Percentiles rank a stretch among this genome's conserved stretches.
phyloP scores from a whole-genome alignment of 2,888 invertebrate genomes.

The Brachypterus glaber region DNA sequence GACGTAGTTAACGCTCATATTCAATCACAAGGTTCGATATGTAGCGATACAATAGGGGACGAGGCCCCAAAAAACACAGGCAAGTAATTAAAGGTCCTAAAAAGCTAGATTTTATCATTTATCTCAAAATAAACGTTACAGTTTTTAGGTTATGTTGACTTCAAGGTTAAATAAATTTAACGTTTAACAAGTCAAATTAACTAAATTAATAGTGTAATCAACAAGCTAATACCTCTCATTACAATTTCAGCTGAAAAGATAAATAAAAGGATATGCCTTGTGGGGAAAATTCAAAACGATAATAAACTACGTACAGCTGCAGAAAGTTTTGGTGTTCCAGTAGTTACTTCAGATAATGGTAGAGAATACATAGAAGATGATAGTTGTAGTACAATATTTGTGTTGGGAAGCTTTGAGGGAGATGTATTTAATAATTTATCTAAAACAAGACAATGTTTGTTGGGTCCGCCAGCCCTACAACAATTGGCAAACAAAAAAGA shows the following conservation, averaged over 20 bases:
- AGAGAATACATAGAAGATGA: conserved; percentile 50
- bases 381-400: conserved; percentile 57
- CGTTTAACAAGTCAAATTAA: too few relatives aligned
- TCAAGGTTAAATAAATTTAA: conserved; percentile 25
- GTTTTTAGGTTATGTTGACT: conserved; percentile 31
- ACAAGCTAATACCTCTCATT: too few relatives aligned
- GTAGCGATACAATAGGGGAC: conserved; percentile 39
- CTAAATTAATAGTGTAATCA: too few relatives aligned
- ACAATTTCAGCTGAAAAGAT: too few relatives aligned
- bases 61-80: conserved; percentile 28
- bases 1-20: conserved; percentile 39
- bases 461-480: conserved; percentile 72
- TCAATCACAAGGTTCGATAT: conserved; percentile 37
- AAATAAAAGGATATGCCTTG: conserved; percentile 53
- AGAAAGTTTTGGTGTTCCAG: conserved; percentile 52
- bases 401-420: conserved; percentile 65
- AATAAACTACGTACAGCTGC: conserved; percentile 47
- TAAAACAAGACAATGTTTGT: conserved; percentile 58
- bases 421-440: conserved; percentile 59
- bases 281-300: conserved; percentile 50
- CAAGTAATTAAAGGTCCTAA: background rate
- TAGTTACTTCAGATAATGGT: conserved; percentile 53
- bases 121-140: conserved; percentile 2
- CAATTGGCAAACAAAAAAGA: conserved; percentile 64
- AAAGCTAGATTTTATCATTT: background rate